Base-by-base conservation (phyloP, 2,113 vertebrate species). In the Tragelaphus buxtoni region DNA sequence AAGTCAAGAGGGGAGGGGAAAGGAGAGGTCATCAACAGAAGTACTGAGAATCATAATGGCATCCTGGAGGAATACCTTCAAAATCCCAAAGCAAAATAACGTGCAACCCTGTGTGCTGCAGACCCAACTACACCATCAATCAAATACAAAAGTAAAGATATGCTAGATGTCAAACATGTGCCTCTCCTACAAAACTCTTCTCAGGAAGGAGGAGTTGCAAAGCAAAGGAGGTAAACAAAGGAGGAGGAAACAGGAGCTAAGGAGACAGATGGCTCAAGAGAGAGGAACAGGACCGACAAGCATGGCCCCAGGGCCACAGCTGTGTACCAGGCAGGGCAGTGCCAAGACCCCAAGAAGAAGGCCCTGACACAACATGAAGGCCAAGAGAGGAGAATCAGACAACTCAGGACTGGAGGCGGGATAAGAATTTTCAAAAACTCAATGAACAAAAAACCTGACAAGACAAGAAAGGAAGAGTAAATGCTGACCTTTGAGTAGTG, bases 11-110 rank as follows among this genome's bases (percentile, higher is more conserved):
- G 53, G 6, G 35, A 5, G 18, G 4, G 2, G 26, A 2, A 18
- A 79, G 60, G 51, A 32, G 60, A 58, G 9, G 17, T 30, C 56
- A 86, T 32, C 77, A n/a, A 58, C 13, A 32, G 42, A 80, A 80
- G 63, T 16, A 87, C 3, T 14, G 18, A 35, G 60, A 79, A 79
- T 87, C 30, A 16, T 20, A 72, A 55, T 1, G 7, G 20, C 90
- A 82, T 20, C 26, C 49, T 28, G 11, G 45, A 92, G 11, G 8
- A 87, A 53, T 60, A 42, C 28, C 42, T 92, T 92, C 39, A 77
- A 63, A 87, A 76, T 30, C 47, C 47, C 74, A 94, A 76, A 90
- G 26, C 58, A 81, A 90, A 94, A 72, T 45, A 12, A 80, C 4
- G 11, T 90, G 13, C 76, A 22, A 69, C 32, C 24, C 24, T 79